These are phyloP conservation scores for Chauna torquata DNA, from an alignment of 2,113 vertebrate species.

Conservation along the genomic window DNA sequence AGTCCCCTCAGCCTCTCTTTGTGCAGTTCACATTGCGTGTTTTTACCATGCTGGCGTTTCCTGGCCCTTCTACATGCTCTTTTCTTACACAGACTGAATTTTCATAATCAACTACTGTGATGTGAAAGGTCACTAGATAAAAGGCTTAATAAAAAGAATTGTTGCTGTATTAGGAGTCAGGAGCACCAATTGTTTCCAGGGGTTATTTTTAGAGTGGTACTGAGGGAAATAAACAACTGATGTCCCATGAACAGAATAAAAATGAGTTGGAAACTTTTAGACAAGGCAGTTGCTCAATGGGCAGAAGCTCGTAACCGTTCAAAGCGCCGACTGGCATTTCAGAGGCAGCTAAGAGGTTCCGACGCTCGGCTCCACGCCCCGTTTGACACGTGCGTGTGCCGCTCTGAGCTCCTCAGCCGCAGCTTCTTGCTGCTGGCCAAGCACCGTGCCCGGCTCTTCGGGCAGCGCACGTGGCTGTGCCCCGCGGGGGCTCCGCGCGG, in stretches of 20 bases:
- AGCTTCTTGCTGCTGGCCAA: too few relatives aligned
- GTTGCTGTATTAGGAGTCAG: neutral
- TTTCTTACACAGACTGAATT: neutral
- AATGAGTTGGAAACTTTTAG: neutral
- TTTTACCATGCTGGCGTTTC: neutral
- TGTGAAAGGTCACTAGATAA: neutral
- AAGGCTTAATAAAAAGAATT: neutral
- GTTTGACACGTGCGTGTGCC: too few relatives aligned
- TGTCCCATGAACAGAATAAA: neutral
- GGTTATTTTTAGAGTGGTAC: neutral
- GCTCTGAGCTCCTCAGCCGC: too few relatives aligned
- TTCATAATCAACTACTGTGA: neutral
- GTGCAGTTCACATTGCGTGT: neutral
- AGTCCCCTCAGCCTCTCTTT: neutral
- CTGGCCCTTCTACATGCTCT: neutral
- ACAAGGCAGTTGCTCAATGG: neutral
- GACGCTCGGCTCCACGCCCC: too few relatives aligned
- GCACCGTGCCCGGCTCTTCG: too few relatives aligned
- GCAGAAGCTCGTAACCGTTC: fast-evolving
- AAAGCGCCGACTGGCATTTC: fast-evolving
- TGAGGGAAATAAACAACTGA: neutral
- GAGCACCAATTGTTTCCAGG: neutral
- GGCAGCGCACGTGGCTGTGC: too few relatives aligned
- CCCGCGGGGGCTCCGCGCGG: too few relatives aligned
- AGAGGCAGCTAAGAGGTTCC: neutral